A percentile compares a stretch with the other conserved stretches of the same genome.
Evolutionary conservation across 2,797 vertebrate genomes (phyloP).

Genomic region (Schizothorax lantsangensis): DNA sequence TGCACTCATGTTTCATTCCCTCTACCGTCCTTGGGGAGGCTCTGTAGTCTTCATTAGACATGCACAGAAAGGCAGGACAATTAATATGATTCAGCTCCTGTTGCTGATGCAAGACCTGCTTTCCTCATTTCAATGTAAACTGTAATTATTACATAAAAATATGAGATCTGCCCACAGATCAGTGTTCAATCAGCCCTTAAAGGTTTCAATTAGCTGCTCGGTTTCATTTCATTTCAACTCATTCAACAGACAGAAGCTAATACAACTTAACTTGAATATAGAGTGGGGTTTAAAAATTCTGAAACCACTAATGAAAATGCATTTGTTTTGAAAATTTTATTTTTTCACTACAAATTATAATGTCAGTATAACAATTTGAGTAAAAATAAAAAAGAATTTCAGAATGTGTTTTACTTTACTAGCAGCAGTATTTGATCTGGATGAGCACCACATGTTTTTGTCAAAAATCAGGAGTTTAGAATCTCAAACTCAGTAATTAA

Average conservation of each 20-base stretch:
- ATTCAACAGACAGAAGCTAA: background rate
- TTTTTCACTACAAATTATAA: background rate
- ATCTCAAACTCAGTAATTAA: background rate
- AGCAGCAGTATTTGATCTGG: no score
- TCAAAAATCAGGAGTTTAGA: background rate
- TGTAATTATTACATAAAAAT: slow-evolving; percentile 15
- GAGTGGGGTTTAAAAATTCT: background rate
- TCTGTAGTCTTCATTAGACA: slow-evolving; percentile 39
- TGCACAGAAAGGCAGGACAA: slow-evolving; percentile 4
- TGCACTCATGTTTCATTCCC: slow-evolving; percentile 42
- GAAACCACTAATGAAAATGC: background rate
- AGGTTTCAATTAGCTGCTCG: background rate
- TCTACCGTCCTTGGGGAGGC: background rate
- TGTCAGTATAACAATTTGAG: background rate
- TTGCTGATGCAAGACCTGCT: background rate
- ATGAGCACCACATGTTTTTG: background rate
- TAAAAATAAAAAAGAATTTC: background rate
- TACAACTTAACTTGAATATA: background rate
- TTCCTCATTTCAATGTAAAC: background rate
- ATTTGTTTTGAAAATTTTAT: background rate
- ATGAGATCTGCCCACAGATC: background rate
- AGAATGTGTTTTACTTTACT: background rate
- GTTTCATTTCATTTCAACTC: background rate
- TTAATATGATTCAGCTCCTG: slow-evolving; percentile 2
- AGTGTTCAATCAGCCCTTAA: slow-evolving; percentile 13